A percentile compares a stretch with the other conserved stretches of the same genome.
phyloP scores from a whole-genome alignment of 2,797 vertebrate species.

The Rallus crepitans region DNA sequence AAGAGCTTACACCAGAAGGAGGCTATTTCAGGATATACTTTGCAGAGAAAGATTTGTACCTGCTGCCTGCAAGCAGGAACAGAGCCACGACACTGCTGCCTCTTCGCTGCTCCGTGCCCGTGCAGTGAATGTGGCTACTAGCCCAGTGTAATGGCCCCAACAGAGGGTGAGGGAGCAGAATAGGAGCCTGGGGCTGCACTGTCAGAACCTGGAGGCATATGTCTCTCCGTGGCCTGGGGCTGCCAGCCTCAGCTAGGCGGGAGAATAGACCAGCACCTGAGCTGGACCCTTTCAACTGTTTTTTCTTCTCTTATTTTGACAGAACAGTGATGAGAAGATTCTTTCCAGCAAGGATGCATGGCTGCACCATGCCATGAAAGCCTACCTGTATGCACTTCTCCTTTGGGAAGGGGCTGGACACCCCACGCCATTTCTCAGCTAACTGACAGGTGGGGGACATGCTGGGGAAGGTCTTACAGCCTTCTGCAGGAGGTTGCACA shows the following conservation, averaged over 20 bases:
- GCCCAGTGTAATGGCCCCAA: background rate
- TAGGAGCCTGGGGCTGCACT: background rate
- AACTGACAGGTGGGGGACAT: background rate
- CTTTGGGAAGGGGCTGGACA: background rate
- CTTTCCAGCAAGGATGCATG: background rate
- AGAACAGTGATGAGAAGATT: rapidly evolving
- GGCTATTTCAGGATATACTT: background rate
- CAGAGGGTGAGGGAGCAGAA: rapidly evolving
- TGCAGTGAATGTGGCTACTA: background rate
- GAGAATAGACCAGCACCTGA: background rate
- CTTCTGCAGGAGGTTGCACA: background rate
- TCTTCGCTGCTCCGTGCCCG: background rate
- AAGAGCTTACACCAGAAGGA: background rate
- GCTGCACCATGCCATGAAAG: background rate
- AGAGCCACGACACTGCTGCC: background rate
- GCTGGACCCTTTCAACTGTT: background rate
- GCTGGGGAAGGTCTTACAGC: background rate
- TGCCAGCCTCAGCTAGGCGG: background rate
- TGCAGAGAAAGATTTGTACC: background rate
- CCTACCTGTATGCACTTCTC: background rate
- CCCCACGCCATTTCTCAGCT: background rate
- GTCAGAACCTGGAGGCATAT: rapidly evolving
- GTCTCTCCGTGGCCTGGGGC: background rate
- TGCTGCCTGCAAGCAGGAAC: background rate
- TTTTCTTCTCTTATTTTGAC: background rate